These are phyloP conservation scores for Acanthosepion esculentum DNA, from an alignment of 2,888 invertebrate species.

Conservation along the genomic window DNA sequence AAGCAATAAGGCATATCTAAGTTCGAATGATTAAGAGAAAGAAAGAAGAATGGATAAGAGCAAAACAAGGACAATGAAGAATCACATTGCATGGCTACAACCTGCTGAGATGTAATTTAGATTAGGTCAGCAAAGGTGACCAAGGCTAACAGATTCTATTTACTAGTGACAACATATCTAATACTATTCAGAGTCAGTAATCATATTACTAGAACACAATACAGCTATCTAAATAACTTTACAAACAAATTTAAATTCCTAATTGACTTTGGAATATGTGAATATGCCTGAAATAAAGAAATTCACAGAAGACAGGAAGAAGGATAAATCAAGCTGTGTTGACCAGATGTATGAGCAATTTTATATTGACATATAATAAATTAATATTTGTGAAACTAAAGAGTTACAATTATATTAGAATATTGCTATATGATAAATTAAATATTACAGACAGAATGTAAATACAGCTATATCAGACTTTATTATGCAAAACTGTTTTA, in stretches of 20 bases:
- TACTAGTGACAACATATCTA: background rate
- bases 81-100: background rate
- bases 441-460: too few species aligned
- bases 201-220: background rate
- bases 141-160: slow-evolving; percentile 33
- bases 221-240: slow-evolving; percentile 2
- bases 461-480: too few species aligned
- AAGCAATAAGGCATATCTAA: background rate
- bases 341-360: background rate
- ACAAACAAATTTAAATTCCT: background rate
- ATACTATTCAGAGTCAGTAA: background rate
- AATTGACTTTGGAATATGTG: background rate
- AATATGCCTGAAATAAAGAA: background rate
- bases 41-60: too few species aligned
- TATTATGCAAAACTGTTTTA: too few species aligned
- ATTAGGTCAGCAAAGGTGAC: background rate
- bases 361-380: background rate
- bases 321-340: background rate
- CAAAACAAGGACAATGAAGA: background rate
- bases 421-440: too few species aligned
- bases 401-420: too few species aligned
- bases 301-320: background rate
- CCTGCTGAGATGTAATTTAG: slow-evolving; percentile 33
- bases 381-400: too few species aligned
- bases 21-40: slow-evolving; percentile 5